Base-by-base conservation (phyloP, 2,888 invertebrate genomes). In the Diplazon laetatorius region DNA sequence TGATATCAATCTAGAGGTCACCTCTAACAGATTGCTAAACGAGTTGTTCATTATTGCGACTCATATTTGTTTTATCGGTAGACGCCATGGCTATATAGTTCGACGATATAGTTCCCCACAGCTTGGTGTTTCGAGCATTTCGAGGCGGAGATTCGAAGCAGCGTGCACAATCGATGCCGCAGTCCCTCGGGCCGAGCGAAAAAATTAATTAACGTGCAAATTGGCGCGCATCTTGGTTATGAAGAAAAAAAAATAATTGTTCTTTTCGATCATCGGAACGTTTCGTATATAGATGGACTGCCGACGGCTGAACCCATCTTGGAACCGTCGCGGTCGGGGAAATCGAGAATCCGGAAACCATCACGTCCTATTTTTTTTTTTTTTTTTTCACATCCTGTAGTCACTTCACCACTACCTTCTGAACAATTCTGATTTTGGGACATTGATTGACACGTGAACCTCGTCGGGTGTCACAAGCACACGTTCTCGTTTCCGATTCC, bases 141-240 rank as follows among this genome's bases (percentile, higher is more conserved):
- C 69, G 65, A 57, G 42, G 22, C 70, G 42, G 46, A 46, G 55
- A 25, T 39, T 42, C 18, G 25, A 35, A 59, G 39, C n/a, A 44
- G 37, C 37, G 59, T 37, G 52, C 70, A 52, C 59, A 55, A 74
- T 70, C 65, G 66, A 65, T 70, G 25, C 50, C 25, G 22, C 57
- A 5, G 42, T 30, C 46, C 44, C 30, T 42, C 50, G n/a, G 37
- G 69, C 62, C 20, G 14, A 46, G 48, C 50, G 35, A 25, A 68
- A 77, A 71, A 76, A 71, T 84, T 87, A 86, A 87, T 87, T 85
- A 85, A 86, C 80, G 84, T 84, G 86, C 85, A 87, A 87, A 87
- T 86, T 84, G 85, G 87, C 30, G 83, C 85, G 78, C 78, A 55
- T 81, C 80, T 83, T 77, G 75, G 81, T 82, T 79, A 79, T 81